phyloP scores from a whole-genome alignment of 2,888 invertebrate species.

The Meloe dianella region DNA sequence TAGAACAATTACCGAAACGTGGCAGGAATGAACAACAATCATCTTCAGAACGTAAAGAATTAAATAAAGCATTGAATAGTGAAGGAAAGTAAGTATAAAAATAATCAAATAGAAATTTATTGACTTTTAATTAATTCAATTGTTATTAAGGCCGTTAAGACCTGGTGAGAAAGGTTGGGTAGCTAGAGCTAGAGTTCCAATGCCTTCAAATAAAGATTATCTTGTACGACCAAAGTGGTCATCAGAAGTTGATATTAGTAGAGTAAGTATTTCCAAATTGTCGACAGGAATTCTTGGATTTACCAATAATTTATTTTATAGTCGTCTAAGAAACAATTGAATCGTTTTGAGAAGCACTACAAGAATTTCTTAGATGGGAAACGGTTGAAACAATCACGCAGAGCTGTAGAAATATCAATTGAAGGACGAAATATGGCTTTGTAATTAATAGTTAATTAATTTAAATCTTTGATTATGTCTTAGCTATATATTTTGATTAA shows the following conservation, averaged over 20 bases:
- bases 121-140: slow-evolving; percentile 9
- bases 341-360: slow-evolving; percentile 91
- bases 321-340: slow-evolving; percentile 82
- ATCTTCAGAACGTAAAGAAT: slow-evolving; percentile 63
- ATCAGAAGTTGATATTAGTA: slow-evolving; percentile 83
- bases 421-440: slow-evolving; percentile 97
- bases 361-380: slow-evolving; percentile 89
- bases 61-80: slow-evolving; percentile 68
- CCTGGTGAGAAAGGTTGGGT: slow-evolving; percentile 98
- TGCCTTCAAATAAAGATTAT: slow-evolving; percentile 96
- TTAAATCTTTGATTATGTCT: neutral
- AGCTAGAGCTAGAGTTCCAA: slow-evolving; percentile 90
- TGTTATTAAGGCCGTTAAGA: slow-evolving; percentile 63
- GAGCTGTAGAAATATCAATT: slow-evolving; percentile 94
- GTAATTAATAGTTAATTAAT: slow-evolving; percentile 57
- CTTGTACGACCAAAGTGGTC: slow-evolving; percentile 92
- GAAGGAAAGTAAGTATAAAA: slow-evolving; percentile 66
- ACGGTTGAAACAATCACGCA: slow-evolving; percentile 75
- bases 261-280: slow-evolving; percentile 62
- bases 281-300: neutral
- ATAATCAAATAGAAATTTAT: neutral
- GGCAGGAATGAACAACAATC: slow-evolving; percentile 61
- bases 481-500: neutral
- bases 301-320: slow-evolving; percentile 52
- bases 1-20: slow-evolving; percentile 75